phyloP scores from a whole-genome alignment of 2,797 vertebrate species.

The Alcedo quadribrachys region DNA sequence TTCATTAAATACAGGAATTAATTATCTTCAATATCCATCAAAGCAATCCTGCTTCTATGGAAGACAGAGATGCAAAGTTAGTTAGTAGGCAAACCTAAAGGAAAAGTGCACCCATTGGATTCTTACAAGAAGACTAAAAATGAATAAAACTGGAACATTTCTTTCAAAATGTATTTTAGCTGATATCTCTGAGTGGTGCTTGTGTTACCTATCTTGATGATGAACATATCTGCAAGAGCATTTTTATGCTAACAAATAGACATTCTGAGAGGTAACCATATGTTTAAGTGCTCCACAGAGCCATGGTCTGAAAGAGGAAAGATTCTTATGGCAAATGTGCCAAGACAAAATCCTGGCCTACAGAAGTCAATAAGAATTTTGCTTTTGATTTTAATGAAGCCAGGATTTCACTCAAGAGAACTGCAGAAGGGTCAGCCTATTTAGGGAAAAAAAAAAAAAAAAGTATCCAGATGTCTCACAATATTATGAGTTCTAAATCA shows the following conservation, averaged over 20 bases:
- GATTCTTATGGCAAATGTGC: conserved; percentile 13
- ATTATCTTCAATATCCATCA: conserved; percentile 17
- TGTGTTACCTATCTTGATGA: conserved; percentile 25
- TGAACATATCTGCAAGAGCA: conserved; percentile 53
- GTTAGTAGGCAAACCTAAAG: conserved; percentile 3
- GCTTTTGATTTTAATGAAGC: conserved; percentile 52
- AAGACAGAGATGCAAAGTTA: conserved; percentile 15
- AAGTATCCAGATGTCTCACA: conserved; percentile 27
- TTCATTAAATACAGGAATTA: conserved; percentile 25
- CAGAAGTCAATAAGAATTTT: conserved; percentile 42
- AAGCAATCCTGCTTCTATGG: neutral
- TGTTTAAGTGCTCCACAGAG: conserved; percentile 52
- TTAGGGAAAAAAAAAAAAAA: neutral
- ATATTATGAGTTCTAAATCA: neutral
- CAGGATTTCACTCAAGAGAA: conserved; percentile 52
- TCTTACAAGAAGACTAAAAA: conserved; percentile 7
- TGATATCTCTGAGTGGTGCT: conserved; percentile 22
- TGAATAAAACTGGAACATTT: conserved; percentile 4
- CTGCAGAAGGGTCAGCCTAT: conserved; percentile 28
- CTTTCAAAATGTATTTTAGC: conserved; percentile 9
- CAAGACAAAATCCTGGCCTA: conserved; percentile 43
- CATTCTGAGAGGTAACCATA: conserved; percentile 43
- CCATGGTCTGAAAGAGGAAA: conserved; percentile 12
- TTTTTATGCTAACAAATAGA: conserved; percentile 49
- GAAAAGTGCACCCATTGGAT: conserved; percentile 3